phyloP scores from a whole-genome alignment of 2,888 invertebrate genomes.

The Dryobota labecula region DNA sequence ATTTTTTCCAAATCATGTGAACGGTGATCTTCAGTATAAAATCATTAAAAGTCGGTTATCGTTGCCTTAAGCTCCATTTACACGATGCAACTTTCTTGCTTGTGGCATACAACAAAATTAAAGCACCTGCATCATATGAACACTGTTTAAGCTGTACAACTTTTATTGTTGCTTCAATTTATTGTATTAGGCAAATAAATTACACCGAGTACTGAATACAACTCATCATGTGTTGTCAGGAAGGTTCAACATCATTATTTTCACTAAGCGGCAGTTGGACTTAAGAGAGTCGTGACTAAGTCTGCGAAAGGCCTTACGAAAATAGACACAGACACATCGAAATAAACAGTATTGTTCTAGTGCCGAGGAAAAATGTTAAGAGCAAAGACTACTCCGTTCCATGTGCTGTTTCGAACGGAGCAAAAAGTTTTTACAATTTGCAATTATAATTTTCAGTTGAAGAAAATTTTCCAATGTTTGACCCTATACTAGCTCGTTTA shows the following conservation, averaged over 20 bases:
- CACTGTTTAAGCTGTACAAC: too few relatives aligned
- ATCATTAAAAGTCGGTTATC: too few relatives aligned
- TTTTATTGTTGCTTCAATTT: too few relatives aligned
- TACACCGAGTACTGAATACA: too few relatives aligned
- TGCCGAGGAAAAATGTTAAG: not conserved
- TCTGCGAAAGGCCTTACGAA: not conserved
- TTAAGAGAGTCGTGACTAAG: not conserved
- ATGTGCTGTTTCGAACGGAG: not conserved
- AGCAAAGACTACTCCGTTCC: conserved; percentile 8
- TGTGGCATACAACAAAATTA: too few relatives aligned
- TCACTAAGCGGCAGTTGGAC: not conserved
- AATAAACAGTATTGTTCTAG: conserved; percentile 1
- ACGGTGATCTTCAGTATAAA: too few relatives aligned
- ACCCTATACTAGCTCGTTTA: conserved; percentile 6
- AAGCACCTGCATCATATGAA: too few relatives aligned
- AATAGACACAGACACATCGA: not conserved
- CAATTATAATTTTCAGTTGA: conserved; percentile 18
- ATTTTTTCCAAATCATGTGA: too few relatives aligned
- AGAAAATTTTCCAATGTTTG: conserved; percentile 9
- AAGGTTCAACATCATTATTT: not conserved
- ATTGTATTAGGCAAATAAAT: too few relatives aligned
- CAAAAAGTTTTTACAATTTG: conserved; percentile 9
- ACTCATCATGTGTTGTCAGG: not conserved
- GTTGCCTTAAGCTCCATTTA: too few relatives aligned
- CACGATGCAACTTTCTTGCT: too few relatives aligned